Conservation (phyloP, 2,113 vertebrate genomes). For the Uropsilus gracilis region DNA sequence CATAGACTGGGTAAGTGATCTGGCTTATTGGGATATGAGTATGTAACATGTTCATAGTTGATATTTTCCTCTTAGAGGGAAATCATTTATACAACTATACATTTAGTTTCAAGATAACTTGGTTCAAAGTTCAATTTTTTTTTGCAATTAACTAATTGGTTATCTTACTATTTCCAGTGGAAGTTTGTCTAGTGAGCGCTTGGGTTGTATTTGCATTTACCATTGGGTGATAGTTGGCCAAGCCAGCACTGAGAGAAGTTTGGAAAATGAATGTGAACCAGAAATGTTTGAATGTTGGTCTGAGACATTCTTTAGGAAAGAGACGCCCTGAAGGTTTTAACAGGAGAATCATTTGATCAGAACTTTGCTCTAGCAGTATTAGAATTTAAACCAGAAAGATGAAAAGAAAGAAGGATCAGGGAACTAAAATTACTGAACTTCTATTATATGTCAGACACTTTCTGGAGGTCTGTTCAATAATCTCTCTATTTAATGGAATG, state of each 20-base stretch:
- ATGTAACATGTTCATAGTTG: background rate
- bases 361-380: background rate
- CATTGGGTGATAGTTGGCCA: background rate
- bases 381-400: background rate
- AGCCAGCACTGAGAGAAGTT: background rate
- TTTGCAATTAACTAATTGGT: background rate
- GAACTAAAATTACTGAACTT: background rate
- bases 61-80: background rate
- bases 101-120: background rate
- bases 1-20: background rate
- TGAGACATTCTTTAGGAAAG: background rate
- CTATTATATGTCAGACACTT: background rate
- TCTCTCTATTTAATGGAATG: background rate
- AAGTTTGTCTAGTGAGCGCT: background rate
- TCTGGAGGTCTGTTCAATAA: background rate
- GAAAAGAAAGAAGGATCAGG: background rate
- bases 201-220: background rate
- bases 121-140: background rate
- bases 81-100: background rate
- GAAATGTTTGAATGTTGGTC: background rate
- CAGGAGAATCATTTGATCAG: background rate
- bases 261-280: background rate
- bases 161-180: background rate
- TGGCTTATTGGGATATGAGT: background rate
- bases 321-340: background rate